A percentile compares a stretch with the other conserved stretches of the same genome.
These are phyloP conservation scores for Apis florea DNA, from an alignment of 1,140 invertebrate genomes.

Conservation along the genomic window DNA sequence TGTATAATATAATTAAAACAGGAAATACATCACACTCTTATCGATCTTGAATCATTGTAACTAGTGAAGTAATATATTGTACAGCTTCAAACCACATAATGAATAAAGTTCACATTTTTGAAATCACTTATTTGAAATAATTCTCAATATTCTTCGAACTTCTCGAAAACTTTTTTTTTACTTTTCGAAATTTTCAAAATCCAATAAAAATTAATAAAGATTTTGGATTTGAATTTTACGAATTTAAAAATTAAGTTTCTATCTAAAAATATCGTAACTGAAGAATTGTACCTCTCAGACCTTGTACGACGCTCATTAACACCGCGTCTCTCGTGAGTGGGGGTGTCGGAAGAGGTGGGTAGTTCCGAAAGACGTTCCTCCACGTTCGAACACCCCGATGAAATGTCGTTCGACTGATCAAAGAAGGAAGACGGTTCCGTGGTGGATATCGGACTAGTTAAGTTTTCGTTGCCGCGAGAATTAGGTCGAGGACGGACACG, in stretches of 20 bases:
- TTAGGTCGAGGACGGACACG: slow-evolving; percentile 66
- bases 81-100: no score
- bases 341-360: slow-evolving; percentile 21
- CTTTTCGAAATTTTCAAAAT: no score
- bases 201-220: no score
- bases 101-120: no score
- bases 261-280: not conserved
- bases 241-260: not conserved
- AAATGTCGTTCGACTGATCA: slow-evolving; percentile 63
- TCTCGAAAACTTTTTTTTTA: no score
- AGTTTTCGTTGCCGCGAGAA: slow-evolving; percentile 67
- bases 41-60: not conserved
- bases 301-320: slow-evolving; percentile 70
- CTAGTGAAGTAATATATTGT: no score
- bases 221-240: no score
- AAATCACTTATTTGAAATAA: no score
- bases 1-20: not conserved
- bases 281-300: slow-evolving; percentile 73
- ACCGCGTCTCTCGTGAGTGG: slow-evolving; percentile 23
- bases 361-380: slow-evolving; percentile 61
- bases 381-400: slow-evolving; percentile 58
- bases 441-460: slow-evolving; percentile 60
- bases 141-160: no score
- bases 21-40: not conserved
- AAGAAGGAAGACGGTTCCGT: slow-evolving; percentile 60